Evolutionary conservation across 2,888 invertebrate genomes (phyloP).

Genomic region (Eupithecia abbreviata): DNA sequence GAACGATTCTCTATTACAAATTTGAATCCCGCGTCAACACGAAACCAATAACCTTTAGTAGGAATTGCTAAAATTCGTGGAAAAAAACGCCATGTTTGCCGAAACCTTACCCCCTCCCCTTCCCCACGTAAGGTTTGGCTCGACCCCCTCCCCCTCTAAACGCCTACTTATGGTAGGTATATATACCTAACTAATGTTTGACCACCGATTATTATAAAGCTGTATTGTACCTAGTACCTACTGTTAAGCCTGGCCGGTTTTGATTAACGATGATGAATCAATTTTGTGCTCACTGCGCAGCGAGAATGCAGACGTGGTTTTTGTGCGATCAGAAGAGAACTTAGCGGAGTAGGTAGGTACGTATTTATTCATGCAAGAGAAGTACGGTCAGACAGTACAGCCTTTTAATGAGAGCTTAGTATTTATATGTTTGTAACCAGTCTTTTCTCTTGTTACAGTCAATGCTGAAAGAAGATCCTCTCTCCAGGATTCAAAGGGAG

Average conservation of each 20-base stretch:
- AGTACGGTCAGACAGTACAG: not conserved
- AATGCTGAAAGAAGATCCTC: constrained; percentile 87
- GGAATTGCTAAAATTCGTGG: too few species aligned
- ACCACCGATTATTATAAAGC: constrained; percentile 1
- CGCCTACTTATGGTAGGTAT: not conserved
- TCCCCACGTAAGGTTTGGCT: too few species aligned
- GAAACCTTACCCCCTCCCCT: too few species aligned
- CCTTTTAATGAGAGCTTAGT: not conserved
- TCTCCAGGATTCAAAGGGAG: constrained; percentile 93
- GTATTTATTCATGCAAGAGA: not conserved
- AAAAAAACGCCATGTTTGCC: too few species aligned
- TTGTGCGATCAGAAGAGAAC: constrained; percentile 3
- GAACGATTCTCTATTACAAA: too few species aligned
- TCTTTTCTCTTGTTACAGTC: constrained; percentile 68
- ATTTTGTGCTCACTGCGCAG: constrained; percentile 35
- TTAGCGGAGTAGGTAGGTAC: not conserved
- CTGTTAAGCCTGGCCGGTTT: constrained; percentile 20
- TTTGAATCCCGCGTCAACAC: too few species aligned
- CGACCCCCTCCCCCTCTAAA: too few species aligned
- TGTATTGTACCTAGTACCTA: not conserved
- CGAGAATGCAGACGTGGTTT: constrained; percentile 36
- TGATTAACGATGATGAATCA: constrained; percentile 44
- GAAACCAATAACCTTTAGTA: too few species aligned
- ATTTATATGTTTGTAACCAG: not conserved
- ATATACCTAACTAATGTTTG: not conserved